Evolutionary conservation across 2,888 invertebrate genomes (phyloP).

Genomic region (Candidula unifasciata): DNA sequence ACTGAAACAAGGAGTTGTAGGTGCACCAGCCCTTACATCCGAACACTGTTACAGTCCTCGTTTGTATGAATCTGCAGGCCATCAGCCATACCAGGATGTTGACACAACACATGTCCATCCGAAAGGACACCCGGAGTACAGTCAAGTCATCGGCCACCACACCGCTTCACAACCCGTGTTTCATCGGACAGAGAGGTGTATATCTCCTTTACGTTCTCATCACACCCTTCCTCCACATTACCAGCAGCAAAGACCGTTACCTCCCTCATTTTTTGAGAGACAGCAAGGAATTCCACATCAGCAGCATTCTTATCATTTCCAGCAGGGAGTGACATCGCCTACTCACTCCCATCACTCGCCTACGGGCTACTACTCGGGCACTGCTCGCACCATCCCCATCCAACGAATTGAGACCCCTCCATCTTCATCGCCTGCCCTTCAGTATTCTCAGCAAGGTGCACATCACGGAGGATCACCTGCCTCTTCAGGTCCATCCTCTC

Average conservation of each 20-base stretch:
- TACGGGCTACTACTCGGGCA: constrained; percentile 19
- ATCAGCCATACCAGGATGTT: constrained; percentile 40
- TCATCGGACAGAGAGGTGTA: constrained; percentile 43
- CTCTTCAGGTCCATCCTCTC: constrained; percentile 50
- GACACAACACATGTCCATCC: constrained; percentile 46
- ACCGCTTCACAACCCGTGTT: constrained; percentile 49
- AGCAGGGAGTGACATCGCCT: constrained; percentile 28
- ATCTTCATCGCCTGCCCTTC: constrained; percentile 40
- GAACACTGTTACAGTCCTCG: constrained; percentile 71
- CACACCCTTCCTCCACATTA: constrained; percentile 1
- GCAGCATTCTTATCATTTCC: constrained; percentile 27
- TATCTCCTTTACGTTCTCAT: constrained; percentile 29
- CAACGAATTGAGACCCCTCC: constrained; percentile 43
- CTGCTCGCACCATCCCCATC: constrained; percentile 41
- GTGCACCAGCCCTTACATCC: constrained; percentile 47
- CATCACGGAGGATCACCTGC: neutral
- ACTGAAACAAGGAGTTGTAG: constrained; percentile 66
- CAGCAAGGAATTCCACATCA: constrained; percentile 23
- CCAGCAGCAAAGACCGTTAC: constrained; percentile 33
- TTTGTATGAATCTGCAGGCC: constrained; percentile 60
- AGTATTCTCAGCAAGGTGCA: constrained; percentile 15
- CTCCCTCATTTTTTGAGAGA: constrained; percentile 32
- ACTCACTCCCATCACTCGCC: constrained; percentile 31
- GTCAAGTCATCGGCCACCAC: constrained; percentile 40
- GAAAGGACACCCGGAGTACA: constrained; percentile 45